Evolutionary conservation across 2,113 vertebrate genomes (phyloP).

Genomic region (Megaptera novaeangliae): DNA sequence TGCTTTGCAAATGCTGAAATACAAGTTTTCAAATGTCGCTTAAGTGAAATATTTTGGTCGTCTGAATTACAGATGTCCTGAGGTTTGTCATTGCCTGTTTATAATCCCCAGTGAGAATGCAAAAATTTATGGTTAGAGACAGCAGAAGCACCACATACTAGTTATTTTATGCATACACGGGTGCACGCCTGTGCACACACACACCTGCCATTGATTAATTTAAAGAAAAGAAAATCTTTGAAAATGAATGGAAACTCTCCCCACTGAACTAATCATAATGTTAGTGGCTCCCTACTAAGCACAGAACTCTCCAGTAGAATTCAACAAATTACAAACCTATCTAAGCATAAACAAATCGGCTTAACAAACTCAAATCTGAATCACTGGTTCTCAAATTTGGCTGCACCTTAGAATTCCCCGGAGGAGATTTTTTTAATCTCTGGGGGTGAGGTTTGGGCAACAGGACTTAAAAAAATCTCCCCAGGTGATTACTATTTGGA

Average conservation of each 20-base stretch:
- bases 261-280: background rate
- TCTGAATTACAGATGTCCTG: background rate
- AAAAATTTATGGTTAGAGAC: background rate
- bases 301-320: background rate
- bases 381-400: background rate
- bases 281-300: background rate
- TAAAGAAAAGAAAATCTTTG: background rate
- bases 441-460: background rate
- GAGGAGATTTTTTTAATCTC: background rate
- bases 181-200: background rate
- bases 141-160: background rate
- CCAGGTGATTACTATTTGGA: background rate
- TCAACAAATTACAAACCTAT: background rate
- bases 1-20: background rate
- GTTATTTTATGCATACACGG: background rate
- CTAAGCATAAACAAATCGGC: background rate
- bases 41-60: background rate
- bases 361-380: constrained; percentile 13
- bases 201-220: background rate
- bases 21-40: background rate
- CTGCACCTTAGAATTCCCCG: background rate
- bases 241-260: background rate
- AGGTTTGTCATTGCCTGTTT: background rate
- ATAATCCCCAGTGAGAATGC: background rate
- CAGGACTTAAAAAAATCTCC: background rate